Percentiles rank a stretch among this genome's conserved stretches.
phyloP scores from a whole-genome alignment of 2,113 vertebrate species.

The Hippoglossus stenolepis region DNA sequence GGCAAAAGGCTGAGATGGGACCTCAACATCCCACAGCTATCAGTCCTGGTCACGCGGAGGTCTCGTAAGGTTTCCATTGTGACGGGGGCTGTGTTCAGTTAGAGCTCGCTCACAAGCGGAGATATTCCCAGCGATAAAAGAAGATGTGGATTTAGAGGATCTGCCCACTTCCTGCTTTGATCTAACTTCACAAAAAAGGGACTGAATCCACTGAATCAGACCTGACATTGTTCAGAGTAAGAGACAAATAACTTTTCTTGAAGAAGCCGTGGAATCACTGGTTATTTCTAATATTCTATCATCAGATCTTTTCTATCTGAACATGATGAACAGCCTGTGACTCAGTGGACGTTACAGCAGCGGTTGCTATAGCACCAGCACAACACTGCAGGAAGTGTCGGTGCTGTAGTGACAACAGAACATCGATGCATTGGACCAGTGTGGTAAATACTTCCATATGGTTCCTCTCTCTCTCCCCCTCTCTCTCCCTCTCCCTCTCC shows the following conservation, averaged over 20 bases:
- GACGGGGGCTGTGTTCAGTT: conserved; percentile 25
- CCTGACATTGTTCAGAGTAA: not conserved
- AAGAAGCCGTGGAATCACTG: not conserved
- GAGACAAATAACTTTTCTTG: not conserved
- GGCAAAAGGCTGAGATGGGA: conserved; percentile 30
- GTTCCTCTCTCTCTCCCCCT: not conserved
- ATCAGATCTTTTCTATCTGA: conserved; percentile 21
- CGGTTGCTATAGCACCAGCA: conserved; percentile 68
- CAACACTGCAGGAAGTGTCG: conserved; percentile 63
- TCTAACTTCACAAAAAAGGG: not conserved
- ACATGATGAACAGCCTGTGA: conserved; percentile 9
- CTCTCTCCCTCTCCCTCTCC: not conserved
- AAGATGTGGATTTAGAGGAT: conserved; percentile 6
- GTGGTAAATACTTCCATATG: conserved; percentile 68
- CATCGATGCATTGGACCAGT: conserved; percentile 39
- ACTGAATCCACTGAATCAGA: not conserved
- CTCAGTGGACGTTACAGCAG: conserved; percentile 17
- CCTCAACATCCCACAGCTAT: conserved; percentile 2
- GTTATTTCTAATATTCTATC: not conserved
- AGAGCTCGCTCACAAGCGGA: conserved; percentile 16
- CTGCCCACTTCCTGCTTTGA: conserved; percentile 13
- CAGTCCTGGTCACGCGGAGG: not conserved
- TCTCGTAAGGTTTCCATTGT: conserved; percentile 31
- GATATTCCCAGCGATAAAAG: conserved; percentile 16
- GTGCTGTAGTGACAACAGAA: conserved; percentile 45